phyloP scores from a whole-genome alignment of 1,140 invertebrate species.

The Trissolcus basalis region DNA sequence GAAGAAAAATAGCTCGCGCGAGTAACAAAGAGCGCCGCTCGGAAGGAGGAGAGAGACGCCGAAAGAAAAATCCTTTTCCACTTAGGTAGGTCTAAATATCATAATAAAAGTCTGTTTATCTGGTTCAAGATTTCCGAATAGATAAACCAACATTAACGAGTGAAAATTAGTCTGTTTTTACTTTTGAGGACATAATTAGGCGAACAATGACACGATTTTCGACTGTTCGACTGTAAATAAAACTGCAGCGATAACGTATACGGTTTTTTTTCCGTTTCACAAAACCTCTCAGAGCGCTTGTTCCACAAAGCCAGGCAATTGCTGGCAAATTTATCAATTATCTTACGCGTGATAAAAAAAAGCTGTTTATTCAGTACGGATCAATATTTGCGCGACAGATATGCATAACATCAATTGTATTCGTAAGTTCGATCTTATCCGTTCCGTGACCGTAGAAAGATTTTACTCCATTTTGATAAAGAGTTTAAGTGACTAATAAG shows the following conservation, averaged over 20 bases:
- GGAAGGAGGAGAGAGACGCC: background rate
- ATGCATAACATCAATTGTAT: conserved; percentile 28
- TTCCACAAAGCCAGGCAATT: conserved; percentile 5
- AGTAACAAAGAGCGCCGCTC: conserved; percentile 3
- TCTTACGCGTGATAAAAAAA: conserved; percentile 22
- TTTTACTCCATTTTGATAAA: conserved; percentile 5
- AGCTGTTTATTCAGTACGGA: conserved; percentile 21
- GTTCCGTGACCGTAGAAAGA: conserved; percentile 1
- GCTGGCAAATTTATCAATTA: conserved; percentile 34
- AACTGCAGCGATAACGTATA: background rate
- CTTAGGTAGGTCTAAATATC: conserved; percentile 1
- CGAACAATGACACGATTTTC: conserved; percentile 1
- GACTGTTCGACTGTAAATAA: background rate
- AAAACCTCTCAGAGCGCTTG: conserved; percentile 4
- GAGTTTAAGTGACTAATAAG: background rate
- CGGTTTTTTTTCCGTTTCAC: background rate
- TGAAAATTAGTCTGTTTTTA: background rate
- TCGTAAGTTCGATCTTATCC: conserved; percentile 5
- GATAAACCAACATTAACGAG: conserved; percentile 2
- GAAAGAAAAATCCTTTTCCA: conserved; percentile 18
- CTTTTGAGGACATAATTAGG: conserved; percentile 2
- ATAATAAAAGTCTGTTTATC: conserved; percentile 26
- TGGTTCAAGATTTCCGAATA: conserved; percentile 2
- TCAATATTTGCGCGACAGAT: conserved; percentile 34
- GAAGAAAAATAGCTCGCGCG: conserved; percentile 5